Evolutionary conservation across 2,888 invertebrate species (phyloP).

Genomic region (Cataglyphis livida): DNA sequence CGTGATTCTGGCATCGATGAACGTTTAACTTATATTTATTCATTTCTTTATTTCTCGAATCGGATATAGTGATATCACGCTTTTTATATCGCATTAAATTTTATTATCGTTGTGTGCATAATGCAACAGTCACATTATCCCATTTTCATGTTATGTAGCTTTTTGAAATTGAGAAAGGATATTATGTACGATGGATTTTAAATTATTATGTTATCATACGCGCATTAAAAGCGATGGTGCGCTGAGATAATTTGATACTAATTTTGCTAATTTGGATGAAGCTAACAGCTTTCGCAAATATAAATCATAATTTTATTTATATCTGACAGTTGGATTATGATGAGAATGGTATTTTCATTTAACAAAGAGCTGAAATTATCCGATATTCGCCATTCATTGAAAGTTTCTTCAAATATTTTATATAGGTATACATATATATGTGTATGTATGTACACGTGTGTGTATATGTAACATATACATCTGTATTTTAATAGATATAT

Average conservation of each 20-base stretch:
- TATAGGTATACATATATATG: background rate
- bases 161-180: background rate
- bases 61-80: background rate
- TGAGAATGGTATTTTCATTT: constrained; percentile 16
- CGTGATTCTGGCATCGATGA: background rate
- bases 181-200: background rate
- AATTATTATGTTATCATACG: background rate
- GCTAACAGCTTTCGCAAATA: background rate
- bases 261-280: background rate
- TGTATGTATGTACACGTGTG: background rate
- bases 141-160: background rate
- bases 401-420: constrained; percentile 4
- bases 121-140: background rate
- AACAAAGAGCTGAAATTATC: background rate
- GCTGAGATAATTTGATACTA: constrained; percentile 17
- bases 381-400: background rate
- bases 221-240: background rate
- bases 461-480: background rate
- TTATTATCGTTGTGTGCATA: background rate
- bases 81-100: background rate
- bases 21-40: background rate
- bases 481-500: background rate
- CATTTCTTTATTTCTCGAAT: background rate
- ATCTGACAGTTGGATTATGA: background rate
- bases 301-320: constrained; percentile 27